Evolutionary conservation across 2,797 vertebrate genomes (phyloP).

Genomic region (Sebastes paucispinis): DNA sequence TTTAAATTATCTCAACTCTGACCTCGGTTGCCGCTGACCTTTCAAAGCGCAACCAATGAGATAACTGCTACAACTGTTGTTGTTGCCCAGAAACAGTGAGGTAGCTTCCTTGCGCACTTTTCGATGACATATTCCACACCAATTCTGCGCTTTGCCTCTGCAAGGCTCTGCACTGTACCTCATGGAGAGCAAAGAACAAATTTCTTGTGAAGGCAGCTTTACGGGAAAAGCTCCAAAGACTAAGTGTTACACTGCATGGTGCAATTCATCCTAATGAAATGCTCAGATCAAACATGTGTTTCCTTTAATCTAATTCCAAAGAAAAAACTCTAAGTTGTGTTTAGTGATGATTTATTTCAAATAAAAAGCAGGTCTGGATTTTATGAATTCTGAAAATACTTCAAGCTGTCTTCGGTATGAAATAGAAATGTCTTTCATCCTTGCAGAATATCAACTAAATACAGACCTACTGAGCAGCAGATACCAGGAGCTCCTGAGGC

Average conservation of each 20-base stretch:
- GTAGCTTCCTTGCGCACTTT: too few relatives aligned
- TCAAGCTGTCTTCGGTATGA: slow-evolving; percentile 61
- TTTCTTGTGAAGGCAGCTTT: neutral
- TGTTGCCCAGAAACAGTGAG: too few relatives aligned
- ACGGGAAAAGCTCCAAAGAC: neutral
- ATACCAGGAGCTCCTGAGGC: slow-evolving; percentile 31
- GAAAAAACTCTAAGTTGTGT: neutral
- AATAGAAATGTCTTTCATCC: slow-evolving; percentile 55
- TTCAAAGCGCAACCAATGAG: too few relatives aligned
- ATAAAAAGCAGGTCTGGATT: slow-evolving; percentile 43
- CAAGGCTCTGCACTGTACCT: too few relatives aligned
- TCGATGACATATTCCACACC: too few relatives aligned
- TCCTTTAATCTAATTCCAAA: slow-evolving; percentile 28
- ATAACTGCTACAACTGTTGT: too few relatives aligned
- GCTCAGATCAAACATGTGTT: slow-evolving; percentile 10
- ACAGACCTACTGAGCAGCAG: slow-evolving; percentile 32
- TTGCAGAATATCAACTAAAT: slow-evolving; percentile 36
- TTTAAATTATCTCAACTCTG: too few relatives aligned
- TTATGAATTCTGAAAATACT: slow-evolving; percentile 56
- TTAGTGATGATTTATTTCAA: slow-evolving; percentile 35
- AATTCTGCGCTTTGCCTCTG: too few relatives aligned
- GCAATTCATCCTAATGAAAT: neutral
- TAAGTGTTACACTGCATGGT: neutral
- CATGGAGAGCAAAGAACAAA: too few relatives aligned
- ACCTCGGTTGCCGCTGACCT: too few relatives aligned